Percentiles rank a stretch among this genome's conserved stretches.
These are phyloP conservation scores for Drosophila paracracens DNA, from an alignment of 2,888 invertebrate species.

Conservation along the genomic window DNA sequence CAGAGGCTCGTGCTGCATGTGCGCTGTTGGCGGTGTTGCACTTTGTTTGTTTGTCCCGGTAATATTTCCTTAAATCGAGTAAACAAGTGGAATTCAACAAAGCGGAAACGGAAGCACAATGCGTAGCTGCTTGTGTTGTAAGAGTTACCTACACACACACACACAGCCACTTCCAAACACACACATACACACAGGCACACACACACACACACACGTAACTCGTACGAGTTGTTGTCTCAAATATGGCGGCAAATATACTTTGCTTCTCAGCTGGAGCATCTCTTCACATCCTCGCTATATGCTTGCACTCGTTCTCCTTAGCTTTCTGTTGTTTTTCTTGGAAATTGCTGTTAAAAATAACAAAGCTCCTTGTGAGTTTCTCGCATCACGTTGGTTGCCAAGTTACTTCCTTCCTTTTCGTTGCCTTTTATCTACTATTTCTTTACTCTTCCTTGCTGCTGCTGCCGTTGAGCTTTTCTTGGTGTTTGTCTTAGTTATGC, in stretches of 20 bases:
- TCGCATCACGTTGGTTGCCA: conserved; percentile 62
- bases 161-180: conserved; percentile 15
- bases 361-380: conserved; percentile 72
- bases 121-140: conserved; percentile 63
- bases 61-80: conserved; percentile 82
- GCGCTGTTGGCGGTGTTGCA: conserved; percentile 60
- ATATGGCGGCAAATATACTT: conserved; percentile 80
- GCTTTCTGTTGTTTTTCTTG: conserved; percentile 77
- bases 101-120: conserved; percentile 82
- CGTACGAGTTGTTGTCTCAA: conserved; percentile 79
- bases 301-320: conserved; percentile 33
- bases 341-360: conserved; percentile 80
- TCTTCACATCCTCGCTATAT: conserved; percentile 16
- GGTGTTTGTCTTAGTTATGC: conserved; percentile 73
- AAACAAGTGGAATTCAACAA: conserved; percentile 82
- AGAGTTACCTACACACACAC: conserved; percentile 53
- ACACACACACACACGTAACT: conserved; percentile 37
- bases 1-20: conserved; percentile 44
- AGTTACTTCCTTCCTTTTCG: conserved; percentile 67
- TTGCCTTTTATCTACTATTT: neutral
- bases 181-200: conserved; percentile 20
- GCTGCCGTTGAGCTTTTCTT: conserved; percentile 35
- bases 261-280: conserved; percentile 58
- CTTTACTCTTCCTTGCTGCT: neutral
- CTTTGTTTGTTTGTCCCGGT: conserved; percentile 82